Evolutionary conservation across 2,113 vertebrate species (phyloP).

Genomic region (Antechinus flavipes): DNA sequence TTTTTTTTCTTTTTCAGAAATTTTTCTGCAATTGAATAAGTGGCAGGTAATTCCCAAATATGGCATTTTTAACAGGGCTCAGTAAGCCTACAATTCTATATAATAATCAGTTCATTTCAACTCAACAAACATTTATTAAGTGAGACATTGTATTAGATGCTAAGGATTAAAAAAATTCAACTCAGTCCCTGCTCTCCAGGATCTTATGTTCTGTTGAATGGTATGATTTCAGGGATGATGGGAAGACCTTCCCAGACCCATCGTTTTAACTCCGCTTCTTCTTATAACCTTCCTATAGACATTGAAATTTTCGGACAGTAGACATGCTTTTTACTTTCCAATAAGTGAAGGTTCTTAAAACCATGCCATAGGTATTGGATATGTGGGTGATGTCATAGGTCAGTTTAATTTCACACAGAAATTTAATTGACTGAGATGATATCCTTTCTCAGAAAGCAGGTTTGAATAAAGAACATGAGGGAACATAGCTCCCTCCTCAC

Average conservation of each 20-base stretch:
- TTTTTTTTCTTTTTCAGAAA: neutral
- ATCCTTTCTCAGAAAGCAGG: too few relatives aligned
- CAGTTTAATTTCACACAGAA: too few relatives aligned
- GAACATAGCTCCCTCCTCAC: too few relatives aligned
- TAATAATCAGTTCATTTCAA: neutral
- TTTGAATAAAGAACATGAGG: too few relatives aligned
- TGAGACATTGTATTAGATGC: neutral
- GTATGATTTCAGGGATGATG: neutral
- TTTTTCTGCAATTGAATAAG: neutral
- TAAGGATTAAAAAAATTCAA: neutral
- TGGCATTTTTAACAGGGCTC: neutral
- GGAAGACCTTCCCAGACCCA: neutral
- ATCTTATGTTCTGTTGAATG: neutral
- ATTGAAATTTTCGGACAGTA: too few relatives aligned
- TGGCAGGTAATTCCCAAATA: neutral
- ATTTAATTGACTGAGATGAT: too few relatives aligned
- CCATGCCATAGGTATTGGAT: too few relatives aligned
- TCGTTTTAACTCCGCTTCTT: neutral
- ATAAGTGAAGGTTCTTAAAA: too few relatives aligned
- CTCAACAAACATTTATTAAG: slow-evolving; percentile 1
- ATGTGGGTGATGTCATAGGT: too few relatives aligned
- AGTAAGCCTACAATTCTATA: neutral
- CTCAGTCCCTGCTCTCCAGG: neutral
- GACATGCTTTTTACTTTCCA: too few relatives aligned
- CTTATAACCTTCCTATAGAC: too few relatives aligned